Evolutionary conservation across 2,797 vertebrate genomes (phyloP), one percentile per base, ranked within the genome.

Genomic region (Semotilus atromaculatus): DNA sequence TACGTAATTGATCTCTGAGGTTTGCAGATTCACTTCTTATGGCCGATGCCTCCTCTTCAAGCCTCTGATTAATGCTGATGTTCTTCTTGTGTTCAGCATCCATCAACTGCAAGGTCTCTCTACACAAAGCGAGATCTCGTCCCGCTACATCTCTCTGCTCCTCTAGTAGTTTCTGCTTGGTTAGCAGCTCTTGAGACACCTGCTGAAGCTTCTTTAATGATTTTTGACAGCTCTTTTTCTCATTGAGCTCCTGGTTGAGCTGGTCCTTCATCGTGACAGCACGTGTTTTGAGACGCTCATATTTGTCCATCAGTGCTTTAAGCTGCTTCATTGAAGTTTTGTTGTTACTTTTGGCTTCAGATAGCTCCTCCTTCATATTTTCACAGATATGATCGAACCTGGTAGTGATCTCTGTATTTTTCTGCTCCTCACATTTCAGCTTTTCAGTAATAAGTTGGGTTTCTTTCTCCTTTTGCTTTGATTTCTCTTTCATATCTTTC

Each of bases 271-370:
- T 60, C 1, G 60, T n/a, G 36, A 66, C 55, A 0, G 78, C 66
- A 9, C 60, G 84, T 38, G 51, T 88, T 84, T 88, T 87, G 68
- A 91, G 87, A 11, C 80, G 86, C 13, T 84, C 86, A 7, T 91
- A 90, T 85, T 90, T 91, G 51, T 90, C 86, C 78, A 90, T 34
- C 21, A 89, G 81, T 29, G 81, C 82, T 78, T 82, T 80, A 13
- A 90, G 88, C 77, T 91, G 86, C 78, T 71, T 74, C 21, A 64
- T 19, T 1, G 55, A 55, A 1, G 31, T 68, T 82, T 86, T 82
- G 72, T 77, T 88, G 84, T 80, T 55, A 23, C 70, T 55, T 51
- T 82, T 86, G 36, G 81, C 79, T 60, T 75, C 72, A 19, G 8
- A 36, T 26, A 88, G 76, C 60, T 89, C 72, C 43, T 74, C 23